Percentiles rank a stretch among this genome's conserved stretches.
Evolutionary conservation across 2,113 vertebrate species (phyloP).

Genomic region (Alectura lathami): DNA sequence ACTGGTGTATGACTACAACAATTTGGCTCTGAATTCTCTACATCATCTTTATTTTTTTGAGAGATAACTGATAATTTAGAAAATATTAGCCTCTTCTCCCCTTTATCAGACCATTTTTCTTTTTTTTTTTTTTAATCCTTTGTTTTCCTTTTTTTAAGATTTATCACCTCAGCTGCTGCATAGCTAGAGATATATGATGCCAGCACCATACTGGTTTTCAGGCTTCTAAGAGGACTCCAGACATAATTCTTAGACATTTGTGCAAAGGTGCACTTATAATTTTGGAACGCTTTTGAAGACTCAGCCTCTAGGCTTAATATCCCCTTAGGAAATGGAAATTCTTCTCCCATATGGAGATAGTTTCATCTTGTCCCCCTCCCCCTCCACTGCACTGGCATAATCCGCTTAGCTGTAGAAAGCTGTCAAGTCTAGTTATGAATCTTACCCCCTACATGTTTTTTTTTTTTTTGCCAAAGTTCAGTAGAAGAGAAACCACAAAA

Average conservation of each 20-base stretch:
- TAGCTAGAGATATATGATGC: background rate
- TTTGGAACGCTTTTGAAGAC: constrained; percentile 13
- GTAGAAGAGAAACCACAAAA: background rate
- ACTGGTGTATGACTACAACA: background rate
- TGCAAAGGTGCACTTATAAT: background rate
- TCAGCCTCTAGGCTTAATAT: background rate
- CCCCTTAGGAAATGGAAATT: constrained; percentile 15
- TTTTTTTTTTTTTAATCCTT: background rate
- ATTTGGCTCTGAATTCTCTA: background rate
- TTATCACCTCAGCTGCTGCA: background rate
- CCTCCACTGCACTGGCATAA: constrained; percentile 30
- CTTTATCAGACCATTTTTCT: background rate
- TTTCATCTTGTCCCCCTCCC: constrained; percentile 49
- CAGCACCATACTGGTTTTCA: background rate
- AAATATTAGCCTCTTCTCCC: background rate
- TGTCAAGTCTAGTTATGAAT: constrained; percentile 39
- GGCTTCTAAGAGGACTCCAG: background rate
- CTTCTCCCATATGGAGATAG: constrained; percentile 64
- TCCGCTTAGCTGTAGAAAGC: constrained; percentile 6
- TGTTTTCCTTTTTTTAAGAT: background rate
- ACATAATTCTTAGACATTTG: background rate
- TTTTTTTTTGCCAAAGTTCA: constrained; percentile 15
- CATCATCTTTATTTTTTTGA: background rate
- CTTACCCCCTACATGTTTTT: background rate
- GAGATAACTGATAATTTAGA: background rate